Conservation (phyloP, 2,888 invertebrate genomes). For the Drosophila falleni region DNA sequence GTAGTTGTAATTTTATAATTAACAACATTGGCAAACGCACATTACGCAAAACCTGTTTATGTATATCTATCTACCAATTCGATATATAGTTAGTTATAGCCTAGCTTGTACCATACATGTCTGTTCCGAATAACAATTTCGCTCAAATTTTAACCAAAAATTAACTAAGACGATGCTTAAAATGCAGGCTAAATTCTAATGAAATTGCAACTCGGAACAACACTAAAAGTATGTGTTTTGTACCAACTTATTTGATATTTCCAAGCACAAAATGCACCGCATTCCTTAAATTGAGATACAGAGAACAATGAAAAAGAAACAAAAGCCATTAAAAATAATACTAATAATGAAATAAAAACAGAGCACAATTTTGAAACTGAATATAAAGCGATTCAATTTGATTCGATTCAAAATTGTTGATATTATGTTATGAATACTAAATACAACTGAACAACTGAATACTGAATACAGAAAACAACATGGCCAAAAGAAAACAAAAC, state of each 20-base stretch:
- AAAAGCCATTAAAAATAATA: constrained; percentile 4
- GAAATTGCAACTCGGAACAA: constrained; percentile 1
- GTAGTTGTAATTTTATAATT: constrained; percentile 1
- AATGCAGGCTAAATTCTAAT: not conserved
- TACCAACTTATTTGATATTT: constrained; percentile 18
- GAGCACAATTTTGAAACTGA: constrained; percentile 12
- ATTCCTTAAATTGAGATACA: constrained; percentile 10
- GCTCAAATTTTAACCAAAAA: not conserved
- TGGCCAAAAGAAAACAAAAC: constrained; percentile 47
- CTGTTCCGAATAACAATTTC: not conserved
- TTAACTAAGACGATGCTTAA: not conserved
- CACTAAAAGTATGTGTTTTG: constrained; percentile 14
- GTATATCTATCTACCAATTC: constrained; percentile 43
- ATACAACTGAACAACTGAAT: constrained; percentile 16
- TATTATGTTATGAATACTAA: constrained; percentile 13
- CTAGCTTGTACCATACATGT: constrained; percentile 8
- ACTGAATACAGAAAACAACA: constrained; percentile 28
- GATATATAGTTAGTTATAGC: constrained; percentile 16
- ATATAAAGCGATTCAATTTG: constrained; percentile 9
- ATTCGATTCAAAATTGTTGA: constrained; percentile 13
- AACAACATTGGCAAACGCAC: constrained; percentile 13
- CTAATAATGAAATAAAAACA: constrained; percentile 15
- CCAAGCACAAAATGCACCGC: constrained; percentile 35
- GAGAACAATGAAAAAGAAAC: constrained; percentile 1
- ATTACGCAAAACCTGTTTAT: constrained; percentile 47